phyloP scores from a whole-genome alignment of 2,797 vertebrate genomes.

The Darevskia nairensis region DNA sequence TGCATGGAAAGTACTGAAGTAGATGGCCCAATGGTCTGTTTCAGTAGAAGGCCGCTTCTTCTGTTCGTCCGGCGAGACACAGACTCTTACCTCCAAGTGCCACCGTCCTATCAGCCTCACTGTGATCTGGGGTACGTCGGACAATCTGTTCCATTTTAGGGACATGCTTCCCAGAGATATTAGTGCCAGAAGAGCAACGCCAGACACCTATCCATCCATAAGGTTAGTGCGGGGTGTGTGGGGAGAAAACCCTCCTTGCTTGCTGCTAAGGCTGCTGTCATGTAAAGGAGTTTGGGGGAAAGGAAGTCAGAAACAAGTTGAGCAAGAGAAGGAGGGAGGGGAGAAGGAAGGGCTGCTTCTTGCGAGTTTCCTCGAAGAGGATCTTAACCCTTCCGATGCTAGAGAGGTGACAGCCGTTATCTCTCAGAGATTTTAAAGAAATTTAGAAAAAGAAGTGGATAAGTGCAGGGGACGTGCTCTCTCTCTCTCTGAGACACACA shows the following conservation, averaged over 20 bases:
- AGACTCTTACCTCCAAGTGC: conserved; percentile 86
- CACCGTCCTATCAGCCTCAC: conserved; percentile 79
- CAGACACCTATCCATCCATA: conserved; percentile 29
- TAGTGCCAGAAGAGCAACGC: conserved; percentile 48
- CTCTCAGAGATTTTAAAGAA: not conserved
- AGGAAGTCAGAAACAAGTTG: conserved; percentile 66
- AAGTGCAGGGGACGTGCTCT: not conserved
- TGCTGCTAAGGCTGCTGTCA: not conserved
- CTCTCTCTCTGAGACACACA: no score
- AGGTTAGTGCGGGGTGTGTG: not conserved
- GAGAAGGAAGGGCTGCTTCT: conserved; percentile 60
- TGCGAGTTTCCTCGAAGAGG: conserved; percentile 68
- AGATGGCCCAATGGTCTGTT: no score
- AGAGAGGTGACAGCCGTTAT: conserved; percentile 26
- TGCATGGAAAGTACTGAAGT: no score
- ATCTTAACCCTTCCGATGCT: conserved; percentile 60
- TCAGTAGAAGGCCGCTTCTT: no score
- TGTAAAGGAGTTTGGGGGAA: conserved; percentile 16
- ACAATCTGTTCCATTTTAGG: conserved; percentile 81
- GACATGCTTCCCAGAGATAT: conserved; percentile 81
- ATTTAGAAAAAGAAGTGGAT: not conserved
- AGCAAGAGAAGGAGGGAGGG: conserved; percentile 65
- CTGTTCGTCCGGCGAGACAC: not conserved
- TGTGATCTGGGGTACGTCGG: conserved; percentile 85
- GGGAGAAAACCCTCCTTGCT: not conserved